These are phyloP conservation scores for Gambusia affinis DNA, from an alignment of 2,113 vertebrate species.

Conservation along the genomic window DNA sequence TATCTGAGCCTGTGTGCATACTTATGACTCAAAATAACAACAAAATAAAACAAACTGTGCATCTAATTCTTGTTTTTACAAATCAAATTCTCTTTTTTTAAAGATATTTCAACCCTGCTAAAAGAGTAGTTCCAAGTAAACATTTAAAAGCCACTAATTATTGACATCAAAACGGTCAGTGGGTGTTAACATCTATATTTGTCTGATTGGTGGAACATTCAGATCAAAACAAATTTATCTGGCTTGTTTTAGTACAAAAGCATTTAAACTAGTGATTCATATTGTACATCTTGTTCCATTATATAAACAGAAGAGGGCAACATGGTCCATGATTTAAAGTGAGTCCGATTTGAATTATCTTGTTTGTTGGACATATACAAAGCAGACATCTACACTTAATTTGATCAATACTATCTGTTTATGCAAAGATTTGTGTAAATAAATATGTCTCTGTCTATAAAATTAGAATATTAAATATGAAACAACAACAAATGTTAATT, in stretches of 20 bases:
- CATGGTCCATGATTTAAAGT: constrained; percentile 52
- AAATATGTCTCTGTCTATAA: not conserved
- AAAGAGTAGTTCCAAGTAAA: no score
- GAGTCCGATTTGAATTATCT: constrained; percentile 23
- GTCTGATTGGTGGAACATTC: not conserved
- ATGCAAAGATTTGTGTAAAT: not conserved
- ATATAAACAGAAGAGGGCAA: constrained; percentile 72
- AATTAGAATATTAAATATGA: not conserved
- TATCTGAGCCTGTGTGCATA: no score
- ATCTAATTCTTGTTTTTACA: no score
- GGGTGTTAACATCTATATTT: not conserved
- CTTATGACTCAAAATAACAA: no score
- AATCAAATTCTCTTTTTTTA: no score
- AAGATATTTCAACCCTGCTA: no score
- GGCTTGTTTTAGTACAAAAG: not conserved
- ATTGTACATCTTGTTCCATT: constrained; percentile 36
- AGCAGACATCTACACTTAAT: constrained; percentile 3
- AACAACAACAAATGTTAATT: not conserved
- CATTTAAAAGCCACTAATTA: no score
- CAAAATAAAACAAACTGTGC: not conserved
- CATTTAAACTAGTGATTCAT: not conserved
- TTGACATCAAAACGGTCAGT: no score
- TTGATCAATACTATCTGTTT: not conserved
- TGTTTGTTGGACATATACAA: constrained; percentile 2
- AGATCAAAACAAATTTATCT: not conserved